A percentile compares a stretch with the other conserved stretches of the same genome.
Conservation (phyloP, 2,888 invertebrate genomes). For the Myathropa florea region DNA sequence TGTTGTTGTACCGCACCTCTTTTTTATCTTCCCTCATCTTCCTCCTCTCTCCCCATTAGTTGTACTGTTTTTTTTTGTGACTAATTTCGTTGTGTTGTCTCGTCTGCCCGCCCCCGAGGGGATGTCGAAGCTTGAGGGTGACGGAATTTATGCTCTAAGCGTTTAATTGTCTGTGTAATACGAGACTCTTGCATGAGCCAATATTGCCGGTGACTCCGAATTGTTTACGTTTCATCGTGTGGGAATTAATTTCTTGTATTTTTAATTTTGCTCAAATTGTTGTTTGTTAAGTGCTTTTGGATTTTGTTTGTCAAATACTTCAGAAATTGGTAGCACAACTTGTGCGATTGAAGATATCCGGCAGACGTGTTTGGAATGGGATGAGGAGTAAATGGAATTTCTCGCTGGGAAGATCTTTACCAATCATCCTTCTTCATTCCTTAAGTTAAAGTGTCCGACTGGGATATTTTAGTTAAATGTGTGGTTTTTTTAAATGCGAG, state of each 20-base stretch:
- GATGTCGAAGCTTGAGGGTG: background rate
- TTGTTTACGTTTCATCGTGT: background rate
- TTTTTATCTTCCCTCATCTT: background rate
- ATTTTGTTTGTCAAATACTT: background rate
- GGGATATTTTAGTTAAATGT: no score
- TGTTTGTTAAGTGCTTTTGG: background rate
- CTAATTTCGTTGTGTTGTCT: background rate
- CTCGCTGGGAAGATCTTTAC: no score
- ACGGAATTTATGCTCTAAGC: conserved; percentile 13
- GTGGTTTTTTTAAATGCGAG: no score
- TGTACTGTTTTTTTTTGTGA: conserved; percentile 16
- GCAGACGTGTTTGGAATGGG: background rate
- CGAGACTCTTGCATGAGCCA: conserved; percentile 13
- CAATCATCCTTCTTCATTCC: no score
- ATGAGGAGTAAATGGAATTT: background rate
- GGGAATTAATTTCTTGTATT: background rate
- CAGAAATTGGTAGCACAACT: background rate
- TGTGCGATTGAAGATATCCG: background rate
- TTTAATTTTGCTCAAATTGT: no score
- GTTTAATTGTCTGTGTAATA: conserved; percentile 35
- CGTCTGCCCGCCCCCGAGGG: background rate
- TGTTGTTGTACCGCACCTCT: conserved; percentile 48
- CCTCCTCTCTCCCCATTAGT: background rate
- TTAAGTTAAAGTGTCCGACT: no score
- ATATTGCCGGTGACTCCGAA: background rate